Evolutionary conservation across 2,113 vertebrate species (phyloP).

Genomic region (Sciurus niger): DNA sequence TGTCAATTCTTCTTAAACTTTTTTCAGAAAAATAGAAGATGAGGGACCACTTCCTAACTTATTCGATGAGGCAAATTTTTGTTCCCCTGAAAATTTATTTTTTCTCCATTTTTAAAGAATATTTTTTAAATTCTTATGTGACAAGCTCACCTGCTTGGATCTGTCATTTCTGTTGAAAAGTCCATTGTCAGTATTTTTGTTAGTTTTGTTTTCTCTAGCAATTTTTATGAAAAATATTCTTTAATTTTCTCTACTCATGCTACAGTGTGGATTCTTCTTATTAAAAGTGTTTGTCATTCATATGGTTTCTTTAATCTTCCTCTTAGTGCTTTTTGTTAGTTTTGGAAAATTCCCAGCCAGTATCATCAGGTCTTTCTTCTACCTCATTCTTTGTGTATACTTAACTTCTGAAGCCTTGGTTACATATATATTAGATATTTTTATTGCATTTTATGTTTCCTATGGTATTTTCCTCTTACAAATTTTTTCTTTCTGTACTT

Average conservation of each 20-base stretch:
- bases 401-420: not conserved
- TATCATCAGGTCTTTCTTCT: constrained; percentile 3
- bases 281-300: not conserved
- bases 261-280: not conserved
- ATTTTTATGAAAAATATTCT: not conserved
- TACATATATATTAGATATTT: not conserved
- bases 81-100: not conserved
- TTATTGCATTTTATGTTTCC: not conserved
- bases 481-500: not conserved
- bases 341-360: not conserved
- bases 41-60: not conserved
- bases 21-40: not conserved
- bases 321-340: not conserved
- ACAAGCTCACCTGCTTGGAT: not conserved
- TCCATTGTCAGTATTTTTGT: not conserved
- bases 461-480: not conserved
- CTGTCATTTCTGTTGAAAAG: not conserved
- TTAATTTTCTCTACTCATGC: not conserved
- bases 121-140: not conserved
- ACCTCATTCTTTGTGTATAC: not conserved
- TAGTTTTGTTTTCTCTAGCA: not conserved
- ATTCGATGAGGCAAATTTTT: not conserved
- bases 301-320: not conserved
- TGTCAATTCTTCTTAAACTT: not conserved
- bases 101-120: not conserved